A percentile compares a stretch with the other conserved stretches of the same genome.
phyloP scores from a whole-genome alignment of 2,113 vertebrate genomes.

The Helogale parvula region DNA sequence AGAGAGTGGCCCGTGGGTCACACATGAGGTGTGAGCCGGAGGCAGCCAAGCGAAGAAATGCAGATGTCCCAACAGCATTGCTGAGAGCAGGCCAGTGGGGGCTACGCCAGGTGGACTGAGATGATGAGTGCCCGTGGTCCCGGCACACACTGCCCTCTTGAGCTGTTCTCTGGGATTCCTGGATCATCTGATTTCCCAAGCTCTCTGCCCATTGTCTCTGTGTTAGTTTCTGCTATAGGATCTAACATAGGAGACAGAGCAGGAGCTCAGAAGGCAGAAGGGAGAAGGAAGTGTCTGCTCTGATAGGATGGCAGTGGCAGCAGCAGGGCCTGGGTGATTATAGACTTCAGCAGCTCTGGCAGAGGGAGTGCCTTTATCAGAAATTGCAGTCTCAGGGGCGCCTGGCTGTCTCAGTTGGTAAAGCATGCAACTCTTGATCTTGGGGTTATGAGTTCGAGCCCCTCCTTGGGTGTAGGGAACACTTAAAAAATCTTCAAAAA shows the following conservation, averaged over 20 bases:
- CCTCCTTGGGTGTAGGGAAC: neutral
- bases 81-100: neutral
- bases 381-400: neutral
- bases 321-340: neutral
- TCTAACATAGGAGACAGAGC: too few relatives aligned
- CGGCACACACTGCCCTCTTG: neutral
- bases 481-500: neutral
- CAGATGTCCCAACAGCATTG: rapidly evolving
- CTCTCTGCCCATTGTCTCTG: neutral
- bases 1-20: neutral
- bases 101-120: neutral
- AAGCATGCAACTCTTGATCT: neutral
- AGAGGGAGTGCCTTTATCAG: neutral
- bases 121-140: neutral
- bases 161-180: too few relatives aligned
- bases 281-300: neutral
- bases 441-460: neutral
- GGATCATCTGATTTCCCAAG: neutral
- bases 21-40: neutral
- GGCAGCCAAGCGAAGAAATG: neutral
- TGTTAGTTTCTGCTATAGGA: neutral
- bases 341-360: neutral
- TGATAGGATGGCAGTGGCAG: neutral
- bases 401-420: neutral
- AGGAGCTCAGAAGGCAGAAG: neutral